phyloP scores from a whole-genome alignment of 92 coral and sea anemone genomes.

The Phenganax stokvisi region DNA sequence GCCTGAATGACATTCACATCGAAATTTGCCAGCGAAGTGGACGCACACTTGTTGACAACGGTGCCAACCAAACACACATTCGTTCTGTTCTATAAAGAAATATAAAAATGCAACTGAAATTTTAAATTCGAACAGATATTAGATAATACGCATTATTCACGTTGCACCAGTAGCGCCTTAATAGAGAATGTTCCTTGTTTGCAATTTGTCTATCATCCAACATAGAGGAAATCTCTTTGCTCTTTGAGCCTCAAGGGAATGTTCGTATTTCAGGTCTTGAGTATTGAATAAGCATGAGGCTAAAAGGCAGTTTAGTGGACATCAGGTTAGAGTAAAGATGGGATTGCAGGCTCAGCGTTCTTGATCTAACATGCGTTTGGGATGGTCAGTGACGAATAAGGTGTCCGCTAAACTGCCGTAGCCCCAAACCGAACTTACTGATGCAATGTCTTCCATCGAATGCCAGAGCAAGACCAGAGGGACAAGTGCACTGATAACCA shows the following conservation, averaged over 20 bases:
- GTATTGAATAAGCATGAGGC: too few relatives aligned
- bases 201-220: too few relatives aligned
- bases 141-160: neutral
- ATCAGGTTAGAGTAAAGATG: too few relatives aligned
- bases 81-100: conserved; percentile 49
- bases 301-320: too few relatives aligned
- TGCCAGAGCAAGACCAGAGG: conserved; percentile 58
- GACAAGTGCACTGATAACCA: conserved; percentile 83
- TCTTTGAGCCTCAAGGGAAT: too few relatives aligned
- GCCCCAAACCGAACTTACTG: conserved; percentile 38
- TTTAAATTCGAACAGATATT: neutral
- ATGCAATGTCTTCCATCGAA: conserved; percentile 70
- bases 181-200: too few relatives aligned
- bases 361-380: neutral
- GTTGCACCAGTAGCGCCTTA: too few relatives aligned
- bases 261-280: too few relatives aligned
- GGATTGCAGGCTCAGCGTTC: too few relatives aligned
- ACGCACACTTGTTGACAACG: conserved; percentile 78
- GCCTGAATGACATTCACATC: conserved; percentile 74
- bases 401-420: neutral
- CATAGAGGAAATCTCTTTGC: too few relatives aligned
- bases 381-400: neutral
- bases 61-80: conserved; percentile 58
- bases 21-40: conserved; percentile 47
- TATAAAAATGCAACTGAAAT: neutral